phyloP scores from a whole-genome alignment of 1,140 invertebrate genomes.

The Holotrichia oblita region DNA sequence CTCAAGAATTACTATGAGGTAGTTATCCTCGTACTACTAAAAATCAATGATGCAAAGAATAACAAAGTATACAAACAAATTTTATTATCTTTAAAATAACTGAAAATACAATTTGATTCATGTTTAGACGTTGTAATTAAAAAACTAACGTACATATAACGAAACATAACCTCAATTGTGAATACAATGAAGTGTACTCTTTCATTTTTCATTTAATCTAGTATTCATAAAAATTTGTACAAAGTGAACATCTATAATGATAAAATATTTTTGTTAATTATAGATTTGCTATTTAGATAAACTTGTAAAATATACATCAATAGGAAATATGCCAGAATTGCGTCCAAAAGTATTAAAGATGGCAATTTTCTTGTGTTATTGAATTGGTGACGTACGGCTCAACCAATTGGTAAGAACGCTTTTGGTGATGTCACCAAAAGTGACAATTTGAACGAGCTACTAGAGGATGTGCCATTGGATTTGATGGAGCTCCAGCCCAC shows the following conservation, averaged over 20 bases:
- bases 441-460: no score
- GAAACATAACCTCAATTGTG: slow-evolving; percentile 1
- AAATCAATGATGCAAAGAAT: slow-evolving; percentile 11
- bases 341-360: no score
- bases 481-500: no score
- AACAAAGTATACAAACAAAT: slow-evolving; percentile 35
- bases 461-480: no score
- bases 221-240: slow-evolving; percentile 40
- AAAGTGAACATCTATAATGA: slow-evolving; percentile 38
- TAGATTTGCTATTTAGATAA: slow-evolving; percentile 33
- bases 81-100: slow-evolving; percentile 35
- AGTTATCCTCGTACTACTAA: no score
- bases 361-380: no score
- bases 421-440: no score
- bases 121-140: slow-evolving; percentile 21
- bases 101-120: slow-evolving; percentile 34
- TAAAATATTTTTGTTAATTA: slow-evolving; percentile 36
- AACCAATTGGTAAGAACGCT: no score
- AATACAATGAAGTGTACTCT: neutral
- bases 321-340: no score
- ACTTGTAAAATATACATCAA: slow-evolving; percentile 37
- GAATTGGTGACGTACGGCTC: no score
- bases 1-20: no score
- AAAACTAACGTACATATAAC: slow-evolving; percentile 24
- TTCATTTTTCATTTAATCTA: slow-evolving; percentile 25